Evolutionary conservation across 1,140 invertebrate species (phyloP).

Genomic region (Thaumatotibia leucotreta): DNA sequence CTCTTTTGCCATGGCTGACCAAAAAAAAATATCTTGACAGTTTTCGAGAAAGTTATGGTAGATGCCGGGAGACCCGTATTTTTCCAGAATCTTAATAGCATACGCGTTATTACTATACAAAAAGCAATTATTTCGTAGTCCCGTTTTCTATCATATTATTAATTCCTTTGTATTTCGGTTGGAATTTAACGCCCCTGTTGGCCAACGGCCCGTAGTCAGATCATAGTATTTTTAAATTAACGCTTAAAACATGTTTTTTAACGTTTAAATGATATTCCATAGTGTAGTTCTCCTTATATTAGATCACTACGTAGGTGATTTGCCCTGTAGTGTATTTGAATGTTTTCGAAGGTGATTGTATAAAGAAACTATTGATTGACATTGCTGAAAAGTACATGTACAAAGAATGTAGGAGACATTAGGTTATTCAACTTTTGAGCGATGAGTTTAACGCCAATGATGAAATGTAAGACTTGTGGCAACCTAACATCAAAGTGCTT

Average conservation of each 20-base stretch:
- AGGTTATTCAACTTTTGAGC: too few species aligned
- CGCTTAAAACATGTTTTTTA: constrained; percentile 8
- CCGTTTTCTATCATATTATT: background rate
- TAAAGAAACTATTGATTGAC: background rate
- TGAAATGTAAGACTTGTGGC: too few species aligned
- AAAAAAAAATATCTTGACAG: too few species aligned
- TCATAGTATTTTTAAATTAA: constrained; percentile 11
- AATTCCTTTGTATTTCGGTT: background rate
- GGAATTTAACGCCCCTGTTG: background rate
- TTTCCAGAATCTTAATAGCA: too few species aligned
- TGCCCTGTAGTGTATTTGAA: constrained; percentile 6
- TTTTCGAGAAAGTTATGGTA: too few species aligned
- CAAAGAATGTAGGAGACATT: too few species aligned
- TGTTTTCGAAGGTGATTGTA: background rate
- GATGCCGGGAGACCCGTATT: too few species aligned
- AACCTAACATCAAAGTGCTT: background rate
- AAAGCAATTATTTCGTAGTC: too few species aligned
- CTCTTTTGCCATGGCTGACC: too few species aligned
- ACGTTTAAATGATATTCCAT: constrained; percentile 13
- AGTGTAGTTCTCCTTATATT: constrained; percentile 3
- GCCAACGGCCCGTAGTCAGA: background rate
- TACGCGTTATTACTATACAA: too few species aligned
- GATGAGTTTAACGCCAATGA: too few species aligned
- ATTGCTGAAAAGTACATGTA: too few species aligned
- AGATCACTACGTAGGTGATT: constrained; percentile 6